Percentiles rank a stretch among this genome's conserved stretches.
phyloP scores from a whole-genome alignment of 2,113 vertebrate species.

The Meleagris gallopavo region DNA sequence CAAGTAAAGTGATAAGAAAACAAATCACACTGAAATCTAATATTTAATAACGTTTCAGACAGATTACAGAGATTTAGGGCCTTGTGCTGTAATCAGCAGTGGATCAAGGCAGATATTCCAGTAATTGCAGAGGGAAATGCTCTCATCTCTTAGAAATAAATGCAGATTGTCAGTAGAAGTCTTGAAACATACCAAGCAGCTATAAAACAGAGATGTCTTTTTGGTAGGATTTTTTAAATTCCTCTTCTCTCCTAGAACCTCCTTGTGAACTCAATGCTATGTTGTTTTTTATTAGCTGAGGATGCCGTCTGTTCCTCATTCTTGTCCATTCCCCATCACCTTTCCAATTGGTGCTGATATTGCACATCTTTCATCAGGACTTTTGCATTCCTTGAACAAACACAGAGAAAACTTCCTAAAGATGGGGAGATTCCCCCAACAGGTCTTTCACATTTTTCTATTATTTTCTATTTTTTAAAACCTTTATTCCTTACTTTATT shows the following conservation, averaged over 20 bases:
- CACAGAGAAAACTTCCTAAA: slow-evolving; percentile 14
- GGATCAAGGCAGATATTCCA: not conserved
- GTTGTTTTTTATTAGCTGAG: not conserved
- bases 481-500: not conserved
- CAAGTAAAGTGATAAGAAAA: slow-evolving; percentile 45
- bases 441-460: not conserved
- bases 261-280: not conserved
- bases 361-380: not conserved
- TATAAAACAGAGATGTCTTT: slow-evolving; percentile 10
- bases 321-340: not conserved
- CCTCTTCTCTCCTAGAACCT: not conserved
- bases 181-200: not conserved
- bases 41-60: slow-evolving; percentile 49
- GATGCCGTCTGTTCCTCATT: not conserved
- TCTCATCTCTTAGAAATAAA: slow-evolving; percentile 26
- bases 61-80: slow-evolving; percentile 49
- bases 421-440: not conserved
- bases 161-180: slow-evolving; percentile 15
- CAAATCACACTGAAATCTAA: slow-evolving; percentile 46
- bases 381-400: not conserved
- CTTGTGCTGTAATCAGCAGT: slow-evolving; percentile 6
- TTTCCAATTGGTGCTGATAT: not conserved
- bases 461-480: not conserved
- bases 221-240: not conserved
- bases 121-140: slow-evolving; percentile 15